A percentile compares a stretch with the other conserved stretches of the same genome.
Evolutionary conservation across 2,113 vertebrate genomes (phyloP).

Genomic region (Arothron firmamentum): DNA sequence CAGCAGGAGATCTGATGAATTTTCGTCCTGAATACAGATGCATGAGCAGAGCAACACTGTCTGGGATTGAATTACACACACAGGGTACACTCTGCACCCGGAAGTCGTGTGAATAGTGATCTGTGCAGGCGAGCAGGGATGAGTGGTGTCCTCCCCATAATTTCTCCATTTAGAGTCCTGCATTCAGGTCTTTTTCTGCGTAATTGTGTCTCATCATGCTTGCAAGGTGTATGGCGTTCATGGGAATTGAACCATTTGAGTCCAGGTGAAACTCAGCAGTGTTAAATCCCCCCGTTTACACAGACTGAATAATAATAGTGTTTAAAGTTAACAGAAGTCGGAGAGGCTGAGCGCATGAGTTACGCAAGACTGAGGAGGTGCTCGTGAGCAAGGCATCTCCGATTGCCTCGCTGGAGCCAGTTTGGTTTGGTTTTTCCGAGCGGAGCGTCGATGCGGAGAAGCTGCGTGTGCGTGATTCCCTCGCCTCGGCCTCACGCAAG

Average conservation of each 20-base stretch:
- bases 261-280: too few species aligned
- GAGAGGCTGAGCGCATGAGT: too few species aligned
- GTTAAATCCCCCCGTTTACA: too few species aligned
- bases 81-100: constrained; percentile 13
- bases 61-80: constrained; percentile 17
- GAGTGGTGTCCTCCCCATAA: constrained; percentile 18
- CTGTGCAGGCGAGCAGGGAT: constrained; percentile 15
- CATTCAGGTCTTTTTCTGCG: constrained; percentile 36
- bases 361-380: background rate
- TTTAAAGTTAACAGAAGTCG: too few species aligned
- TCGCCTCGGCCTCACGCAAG: constrained; percentile 12
- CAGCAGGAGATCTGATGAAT: constrained; percentile 46
- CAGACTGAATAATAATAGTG: too few species aligned
- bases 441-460: background rate
- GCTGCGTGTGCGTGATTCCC: background rate
- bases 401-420: background rate
- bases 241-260: too few species aligned
- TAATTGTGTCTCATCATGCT: background rate
- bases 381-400: constrained; percentile 16
- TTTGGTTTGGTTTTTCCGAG: background rate
- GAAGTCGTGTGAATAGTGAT: constrained; percentile 48
- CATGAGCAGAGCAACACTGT: constrained; percentile 3
- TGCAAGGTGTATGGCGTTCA: constrained; percentile 3
- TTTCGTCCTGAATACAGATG: constrained; percentile 48
- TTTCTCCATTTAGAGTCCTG: constrained; percentile 30